Base-by-base conservation (phyloP, 1,140 invertebrate genomes). In the Pogonus chalceus region DNA sequence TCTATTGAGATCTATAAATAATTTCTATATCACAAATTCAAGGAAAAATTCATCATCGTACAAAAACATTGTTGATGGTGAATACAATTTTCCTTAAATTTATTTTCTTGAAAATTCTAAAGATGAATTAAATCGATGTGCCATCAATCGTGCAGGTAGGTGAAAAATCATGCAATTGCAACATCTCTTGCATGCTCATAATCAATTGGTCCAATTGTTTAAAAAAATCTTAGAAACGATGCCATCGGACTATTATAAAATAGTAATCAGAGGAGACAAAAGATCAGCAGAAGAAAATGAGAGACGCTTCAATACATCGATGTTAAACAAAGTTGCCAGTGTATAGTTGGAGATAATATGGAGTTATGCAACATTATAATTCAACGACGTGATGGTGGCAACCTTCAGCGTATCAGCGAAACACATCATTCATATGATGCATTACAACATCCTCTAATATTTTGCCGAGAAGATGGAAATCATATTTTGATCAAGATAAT, bases 381-480 rank as follows among this genome's bases (percentile, higher is more conserved):
- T 58, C 63, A 67, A 54, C 57, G 61, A 48, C 49, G 65, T 70
- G 46, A n/a, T n/a, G n/a, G n/a, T n/a, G n/a, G n/a, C n/a, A n/a
- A n/a, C 31, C 31, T 49, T 57, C 26, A 66, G 51, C 55, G 62
- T 55, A 61, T 74, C 46, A 48, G 50, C 3, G 69, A 74, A 57
- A 69, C 63, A 50, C 72, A 76, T 60, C 59, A 64, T 4, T 62
- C 58, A 35, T 72, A 75, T 57, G 69, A 74, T 62, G 62, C 67
- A 23, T 75, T 77, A 26, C 73, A 77, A 65, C 76, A 76, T 66
- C 71, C 69, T 22, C 53, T 76, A 23, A 74, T 72, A 62, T 70
- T 65, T 59, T 49, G 68, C 57, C 71, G 73, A 21, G 63, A 72
- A 58, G 66, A 74, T 64, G 69, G 64, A 53, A 72, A 73, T 63